Evolutionary conservation across 1,140 invertebrate genomes (phyloP).

Genomic region (Limonius californicus): DNA sequence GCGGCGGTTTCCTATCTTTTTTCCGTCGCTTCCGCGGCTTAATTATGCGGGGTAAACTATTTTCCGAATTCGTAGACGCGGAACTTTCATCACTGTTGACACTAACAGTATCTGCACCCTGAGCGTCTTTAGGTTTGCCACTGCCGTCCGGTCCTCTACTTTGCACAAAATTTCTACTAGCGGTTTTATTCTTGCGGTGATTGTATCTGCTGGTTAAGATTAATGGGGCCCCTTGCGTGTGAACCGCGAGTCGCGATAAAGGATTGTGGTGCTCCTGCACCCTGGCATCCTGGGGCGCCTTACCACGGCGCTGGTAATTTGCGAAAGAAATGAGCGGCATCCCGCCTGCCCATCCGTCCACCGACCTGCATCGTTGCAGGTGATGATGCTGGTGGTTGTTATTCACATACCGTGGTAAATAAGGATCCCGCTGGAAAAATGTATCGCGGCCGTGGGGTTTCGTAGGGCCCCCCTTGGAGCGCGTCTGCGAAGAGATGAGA

Average conservation of each 20-base stretch:
- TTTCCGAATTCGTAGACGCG: conserved; percentile 66
- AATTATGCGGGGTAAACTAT: conserved; percentile 78
- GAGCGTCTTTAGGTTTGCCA: conserved; percentile 34
- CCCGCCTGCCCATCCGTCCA: conserved; percentile 44
- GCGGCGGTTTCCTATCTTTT: conserved; percentile 74
- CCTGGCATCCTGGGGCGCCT: conserved; percentile 29
- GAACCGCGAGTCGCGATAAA: conserved; percentile 64
- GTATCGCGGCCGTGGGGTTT: conserved; percentile 43
- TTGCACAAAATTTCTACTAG: conserved; percentile 48
- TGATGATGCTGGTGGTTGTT: background rate
- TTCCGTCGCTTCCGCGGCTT: conserved; percentile 85
- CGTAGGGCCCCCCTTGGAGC: conserved; percentile 29
- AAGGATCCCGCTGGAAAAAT: background rate
- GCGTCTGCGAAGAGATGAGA: conserved; percentile 56
- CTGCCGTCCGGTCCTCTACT: conserved; percentile 33
- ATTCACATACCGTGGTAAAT: too few species aligned
- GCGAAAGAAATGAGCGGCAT: conserved; percentile 41
- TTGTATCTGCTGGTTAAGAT: conserved; percentile 56
- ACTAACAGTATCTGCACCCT: conserved; percentile 57
- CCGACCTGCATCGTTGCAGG: conserved; percentile 25
- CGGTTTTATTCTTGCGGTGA: background rate
- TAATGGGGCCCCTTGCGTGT: conserved; percentile 72
- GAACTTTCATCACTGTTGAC: conserved; percentile 74
- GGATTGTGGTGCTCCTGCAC: conserved; percentile 47
- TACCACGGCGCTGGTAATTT: conserved; percentile 22